Percentiles rank a stretch among this genome's conserved stretches.
phyloP scores from a whole-genome alignment of 2,113 vertebrate genomes.

The Jaculus jaculus region DNA sequence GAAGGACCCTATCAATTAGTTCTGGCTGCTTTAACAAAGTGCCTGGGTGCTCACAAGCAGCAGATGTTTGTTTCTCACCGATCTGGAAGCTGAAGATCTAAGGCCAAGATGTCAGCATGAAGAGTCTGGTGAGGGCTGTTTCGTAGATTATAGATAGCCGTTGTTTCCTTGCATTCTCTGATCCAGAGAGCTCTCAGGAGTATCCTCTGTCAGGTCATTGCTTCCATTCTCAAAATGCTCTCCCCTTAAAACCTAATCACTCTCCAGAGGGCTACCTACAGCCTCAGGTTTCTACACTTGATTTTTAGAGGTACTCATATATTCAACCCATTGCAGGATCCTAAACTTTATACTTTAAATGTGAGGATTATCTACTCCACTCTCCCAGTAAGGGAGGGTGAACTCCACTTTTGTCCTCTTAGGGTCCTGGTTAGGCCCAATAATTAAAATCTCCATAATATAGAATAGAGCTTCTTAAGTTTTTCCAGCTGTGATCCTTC shows the following conservation, averaged over 20 bases:
- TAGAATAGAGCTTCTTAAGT: no score
- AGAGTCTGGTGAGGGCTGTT: not conserved
- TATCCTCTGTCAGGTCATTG: not conserved
- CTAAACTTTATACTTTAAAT: not conserved
- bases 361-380: no score
- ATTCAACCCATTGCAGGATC: not conserved
- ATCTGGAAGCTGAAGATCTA: not conserved
- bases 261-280: not conserved
- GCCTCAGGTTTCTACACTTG: not conserved
- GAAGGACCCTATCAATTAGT: not conserved
- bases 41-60: not conserved
- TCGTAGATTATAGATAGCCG: not conserved
- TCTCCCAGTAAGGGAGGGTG: not conserved
- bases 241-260: not conserved
- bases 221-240: not conserved
- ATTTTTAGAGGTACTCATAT: no score
- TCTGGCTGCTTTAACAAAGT: not conserved
- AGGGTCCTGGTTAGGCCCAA: not conserved
- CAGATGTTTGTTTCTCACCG: not conserved
- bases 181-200: not conserved
- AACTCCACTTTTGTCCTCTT: no score
- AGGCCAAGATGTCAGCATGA: not conserved
- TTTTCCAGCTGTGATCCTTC: no score
- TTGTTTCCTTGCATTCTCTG: not conserved
- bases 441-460: not conserved